phyloP scores from a whole-genome alignment of 2,888 invertebrate species.

The Orchesellides sinensis region DNA sequence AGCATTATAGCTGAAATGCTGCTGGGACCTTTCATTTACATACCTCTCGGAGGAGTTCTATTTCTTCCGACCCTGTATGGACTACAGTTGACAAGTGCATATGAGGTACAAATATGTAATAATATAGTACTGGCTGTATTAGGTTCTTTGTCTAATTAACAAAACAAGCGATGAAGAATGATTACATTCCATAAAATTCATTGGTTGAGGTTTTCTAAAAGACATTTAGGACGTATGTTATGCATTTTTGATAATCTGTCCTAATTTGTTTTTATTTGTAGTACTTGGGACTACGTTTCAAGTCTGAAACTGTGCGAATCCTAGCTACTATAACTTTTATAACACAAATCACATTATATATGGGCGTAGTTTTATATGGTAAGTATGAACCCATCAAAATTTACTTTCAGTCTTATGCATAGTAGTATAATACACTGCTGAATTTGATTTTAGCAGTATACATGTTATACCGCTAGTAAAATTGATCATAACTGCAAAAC shows the following conservation, averaged over 20 bases:
- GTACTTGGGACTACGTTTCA: constrained; percentile 76
- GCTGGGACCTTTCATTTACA: constrained; percentile 75
- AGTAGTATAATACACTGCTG: too few species aligned
- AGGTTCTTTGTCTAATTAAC: too few species aligned
- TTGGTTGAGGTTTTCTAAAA: not conserved
- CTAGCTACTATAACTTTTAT: constrained; percentile 74
- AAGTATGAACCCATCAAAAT: too few species aligned
- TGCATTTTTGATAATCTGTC: not conserved
- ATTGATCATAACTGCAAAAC: too few species aligned
- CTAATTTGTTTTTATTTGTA: constrained; percentile 63
- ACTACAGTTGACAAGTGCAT: constrained; percentile 76
- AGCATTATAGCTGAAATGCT: constrained; percentile 75
- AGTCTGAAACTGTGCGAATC: constrained; percentile 71
- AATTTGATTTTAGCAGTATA: too few species aligned
- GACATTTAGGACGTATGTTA: not conserved
- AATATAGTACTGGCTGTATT: too few species aligned
- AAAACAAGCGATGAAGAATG: not conserved
- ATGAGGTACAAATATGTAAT: too few species aligned
- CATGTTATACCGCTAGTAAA: too few species aligned
- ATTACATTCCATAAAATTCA: not conserved
- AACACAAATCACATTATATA: constrained; percentile 74
- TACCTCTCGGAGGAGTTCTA: constrained; percentile 75
- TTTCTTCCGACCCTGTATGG: constrained; percentile 76
- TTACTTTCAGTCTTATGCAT: too few species aligned
- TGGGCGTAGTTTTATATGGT: constrained; percentile 75